Base-by-base conservation (phyloP, 2,888 invertebrate species). In the Oscheius sp. region DNA sequence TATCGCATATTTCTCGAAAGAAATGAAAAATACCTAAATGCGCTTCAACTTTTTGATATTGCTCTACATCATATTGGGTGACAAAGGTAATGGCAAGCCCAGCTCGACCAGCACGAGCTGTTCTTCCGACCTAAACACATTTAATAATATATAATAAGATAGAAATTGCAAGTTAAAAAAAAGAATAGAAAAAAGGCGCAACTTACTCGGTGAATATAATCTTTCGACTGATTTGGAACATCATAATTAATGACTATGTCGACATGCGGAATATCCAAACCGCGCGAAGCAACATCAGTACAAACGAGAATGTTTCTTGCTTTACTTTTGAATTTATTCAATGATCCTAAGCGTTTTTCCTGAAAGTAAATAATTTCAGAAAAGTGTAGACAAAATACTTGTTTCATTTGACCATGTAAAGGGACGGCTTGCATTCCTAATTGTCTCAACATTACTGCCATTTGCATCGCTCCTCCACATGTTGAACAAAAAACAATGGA, bases 321-420 rank as follows among this genome's bases (percentile, higher is more conserved):
- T 90, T 95, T 96, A 29, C 93, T 93, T 90, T 95, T 95, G 89
- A 99, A 99, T 91, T 99, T 99, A 84, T 95, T 96, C 21, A 99
- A 90, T 0, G 98, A 93, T 0, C 95, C 97, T 58, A 99, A 91
- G 43, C 99, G 92, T 88, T 97, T 97, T 88, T 96, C 95, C 90
- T 91, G 81, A 35, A 87, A 84, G 59, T 25, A 13, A 21, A 49
- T 16, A 76, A 3, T 3, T 5, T n/a, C n/a, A 21, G 56, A 3
- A 13, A n/a, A 66, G 2, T n/a, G n/a, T 18, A 53, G 3, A 2
- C 2, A 66, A 55, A 7, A 45, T 77, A 91, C 90, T 90, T 99
- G 99, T 16, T 94, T 93, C 96, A 99, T 96, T 91, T 99, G 96
- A 0, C 99, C 99, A 89, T 99, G 96, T n/a, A 99, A 91, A 0